phyloP scores from a whole-genome alignment of 1,140 invertebrate species.

The Lepeophtheirus salmonis region DNA sequence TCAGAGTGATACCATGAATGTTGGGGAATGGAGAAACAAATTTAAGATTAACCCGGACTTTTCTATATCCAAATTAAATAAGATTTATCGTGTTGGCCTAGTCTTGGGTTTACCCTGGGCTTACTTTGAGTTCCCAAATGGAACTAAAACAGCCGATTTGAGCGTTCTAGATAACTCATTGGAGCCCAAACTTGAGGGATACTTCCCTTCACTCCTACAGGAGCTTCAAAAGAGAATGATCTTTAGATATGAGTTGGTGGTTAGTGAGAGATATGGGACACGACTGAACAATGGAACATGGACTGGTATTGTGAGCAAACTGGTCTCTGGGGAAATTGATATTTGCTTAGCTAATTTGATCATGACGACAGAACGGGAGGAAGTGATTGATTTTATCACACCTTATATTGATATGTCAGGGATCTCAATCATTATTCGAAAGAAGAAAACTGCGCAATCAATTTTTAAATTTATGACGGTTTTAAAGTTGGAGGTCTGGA shows the following conservation, averaged over 20 bases:
- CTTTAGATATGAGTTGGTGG: constrained; percentile 69
- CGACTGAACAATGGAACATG: constrained; percentile 52
- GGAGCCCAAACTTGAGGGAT: constrained; percentile 40
- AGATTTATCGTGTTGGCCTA: constrained; percentile 8
- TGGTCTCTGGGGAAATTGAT: constrained; percentile 41
- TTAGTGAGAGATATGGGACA: constrained; percentile 49
- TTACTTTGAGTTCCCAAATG: constrained; percentile 1
- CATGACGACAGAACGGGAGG: constrained; percentile 79
- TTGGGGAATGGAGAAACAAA: neutral
- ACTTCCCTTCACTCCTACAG: constrained; percentile 70
- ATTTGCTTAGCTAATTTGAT: constrained; percentile 44
- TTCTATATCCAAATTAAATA: neutral
- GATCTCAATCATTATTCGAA: constrained; percentile 62
- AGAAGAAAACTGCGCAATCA: constrained; percentile 56
- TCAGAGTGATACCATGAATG: neutral
- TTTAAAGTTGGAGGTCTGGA: constrained; percentile 61
- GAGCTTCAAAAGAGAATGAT: constrained; percentile 52
- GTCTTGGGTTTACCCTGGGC: constrained; percentile 17
- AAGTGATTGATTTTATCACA: constrained; percentile 76
- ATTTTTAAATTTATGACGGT: constrained; percentile 86
- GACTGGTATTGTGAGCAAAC: constrained; percentile 72
- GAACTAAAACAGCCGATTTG: too few species aligned
- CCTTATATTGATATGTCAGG: constrained; percentile 77
- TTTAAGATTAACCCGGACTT: neutral
- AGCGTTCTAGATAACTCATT: neutral